Conservation (phyloP, 2,113 vertebrate species). For the Cryptoleucopteryx plumbea region DNA sequence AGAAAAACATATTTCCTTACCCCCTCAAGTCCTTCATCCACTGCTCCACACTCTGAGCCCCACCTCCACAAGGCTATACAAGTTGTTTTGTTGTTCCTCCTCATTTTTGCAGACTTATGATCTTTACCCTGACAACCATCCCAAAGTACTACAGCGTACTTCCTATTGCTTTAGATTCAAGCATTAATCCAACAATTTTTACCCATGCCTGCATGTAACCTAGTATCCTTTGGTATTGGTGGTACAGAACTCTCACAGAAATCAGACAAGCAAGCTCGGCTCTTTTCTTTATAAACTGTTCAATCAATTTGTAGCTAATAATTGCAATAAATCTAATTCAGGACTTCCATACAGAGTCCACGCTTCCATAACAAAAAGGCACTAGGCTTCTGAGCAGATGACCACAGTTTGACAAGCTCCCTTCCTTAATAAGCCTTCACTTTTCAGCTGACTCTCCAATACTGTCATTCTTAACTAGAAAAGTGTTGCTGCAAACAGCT, state of each 20-base stretch:
- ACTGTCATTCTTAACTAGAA: not conserved
- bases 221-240: not conserved
- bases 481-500: not conserved
- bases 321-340: not conserved
- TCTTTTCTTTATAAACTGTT: not conserved
- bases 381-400: not conserved
- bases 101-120: not conserved
- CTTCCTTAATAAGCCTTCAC: not conserved
- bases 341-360: not conserved
- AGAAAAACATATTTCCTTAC: not conserved
- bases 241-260: not conserved
- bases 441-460: not conserved
- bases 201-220: not conserved
- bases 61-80: not conserved
- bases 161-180: not conserved
- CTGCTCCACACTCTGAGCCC: not conserved
- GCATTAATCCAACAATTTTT: not conserved
- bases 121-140: not conserved
- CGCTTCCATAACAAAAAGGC: not conserved
- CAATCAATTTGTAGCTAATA: not conserved
- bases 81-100: not conserved
- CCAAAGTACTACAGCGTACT: not conserved
- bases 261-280: not conserved
- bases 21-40: not conserved
- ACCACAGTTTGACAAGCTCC: not conserved